Percentiles rank a stretch among this genome's conserved stretches.
These are phyloP conservation scores for Ligdia adustata DNA, from an alignment of 2,888 invertebrate species.

Conservation along the genomic window DNA sequence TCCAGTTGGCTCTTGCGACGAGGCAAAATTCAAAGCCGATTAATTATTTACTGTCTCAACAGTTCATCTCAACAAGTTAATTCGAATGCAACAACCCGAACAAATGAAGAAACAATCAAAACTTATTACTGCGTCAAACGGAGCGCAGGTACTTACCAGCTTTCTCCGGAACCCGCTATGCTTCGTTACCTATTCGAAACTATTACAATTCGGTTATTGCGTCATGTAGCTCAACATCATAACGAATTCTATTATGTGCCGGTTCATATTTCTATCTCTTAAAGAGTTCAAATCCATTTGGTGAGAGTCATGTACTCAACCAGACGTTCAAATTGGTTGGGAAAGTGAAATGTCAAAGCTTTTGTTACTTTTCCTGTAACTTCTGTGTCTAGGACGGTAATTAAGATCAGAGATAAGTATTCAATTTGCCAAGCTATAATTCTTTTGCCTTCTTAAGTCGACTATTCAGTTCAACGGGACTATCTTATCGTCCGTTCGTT, in stretches of 20 bases:
- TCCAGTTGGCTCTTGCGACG: neutral
- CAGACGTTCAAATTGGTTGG: conserved; percentile 9
- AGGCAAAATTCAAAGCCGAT: conserved; percentile 3
- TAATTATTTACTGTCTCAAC: conserved; percentile 15
- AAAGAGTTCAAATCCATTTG: conserved; percentile 30
- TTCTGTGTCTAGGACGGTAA: conserved; percentile 9
- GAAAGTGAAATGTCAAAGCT: conserved; percentile 27
- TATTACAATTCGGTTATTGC: conserved; percentile 41
- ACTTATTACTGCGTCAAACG: conserved; percentile 26
- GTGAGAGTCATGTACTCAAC: conserved; percentile 10
- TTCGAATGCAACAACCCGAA: conserved; percentile 15
- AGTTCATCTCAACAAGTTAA: conserved; percentile 16
- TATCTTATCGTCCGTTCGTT: too few species aligned
- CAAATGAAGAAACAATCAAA: conserved; percentile 27
- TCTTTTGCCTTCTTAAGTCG: too few species aligned
- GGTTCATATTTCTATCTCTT: conserved; percentile 16
- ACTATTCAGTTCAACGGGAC: too few species aligned
- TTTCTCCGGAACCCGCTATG: conserved; percentile 41
- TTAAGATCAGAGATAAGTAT: conserved; percentile 21
- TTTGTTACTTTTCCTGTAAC: conserved; percentile 21
- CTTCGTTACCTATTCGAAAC: conserved; percentile 43
- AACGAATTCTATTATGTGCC: conserved; percentile 23
- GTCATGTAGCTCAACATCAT: conserved; percentile 34
- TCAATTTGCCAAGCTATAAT: conserved; percentile 13
- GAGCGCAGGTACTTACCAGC: conserved; percentile 15